Evolutionary conservation across 2,113 vertebrate genomes (phyloP), one percentile per base, ranked within the genome.

Genomic region (Aptenodytes forsteri): DNA sequence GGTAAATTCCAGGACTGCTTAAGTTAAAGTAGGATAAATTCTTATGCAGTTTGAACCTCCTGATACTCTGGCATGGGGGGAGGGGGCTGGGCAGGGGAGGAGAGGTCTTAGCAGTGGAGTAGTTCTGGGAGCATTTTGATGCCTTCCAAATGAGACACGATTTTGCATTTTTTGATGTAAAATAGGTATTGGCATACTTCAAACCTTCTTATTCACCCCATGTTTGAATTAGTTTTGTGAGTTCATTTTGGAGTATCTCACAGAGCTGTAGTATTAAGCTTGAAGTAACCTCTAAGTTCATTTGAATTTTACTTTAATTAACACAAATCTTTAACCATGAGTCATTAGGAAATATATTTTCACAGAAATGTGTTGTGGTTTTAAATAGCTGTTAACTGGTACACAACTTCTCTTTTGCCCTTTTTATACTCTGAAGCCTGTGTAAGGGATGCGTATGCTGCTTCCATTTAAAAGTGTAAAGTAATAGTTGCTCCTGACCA

Each of bases 11-110:
- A 54, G 21, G 25, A 40, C 40, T 9, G 14, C 42, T 46, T 61
- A 36, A 59, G n/a, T 25, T 36, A 61, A 61, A 50, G 6, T 18
- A 80, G 4, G 16, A 59, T 58, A 72, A 80, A 76, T 54, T 72
- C 4, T 80, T 36, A 69, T 2, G 5, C 34, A 44, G 3, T 29
- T 87, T 87, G 47, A 76, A 81, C 4, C 2, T 59, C 16, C 12
- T 69, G 9, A 27, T 77, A 67, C n/a, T 62, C 46, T 64, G 40
- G 16, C 0, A 2, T 3, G 18, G 14, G 11, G 21, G 15, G 9
- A 23, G 3, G 1, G 4, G 7, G 2, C 1, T 0, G 0, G 4
- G 18, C 21, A 38, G 8, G 16, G 13, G 3, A 72, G 13, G 10
- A 30, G 10, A 32, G 4, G 5, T 66, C 20, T 72, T 50, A 32